Evolutionary conservation across 2,888 invertebrate species (phyloP).

Genomic region (Tillus elongatus): DNA sequence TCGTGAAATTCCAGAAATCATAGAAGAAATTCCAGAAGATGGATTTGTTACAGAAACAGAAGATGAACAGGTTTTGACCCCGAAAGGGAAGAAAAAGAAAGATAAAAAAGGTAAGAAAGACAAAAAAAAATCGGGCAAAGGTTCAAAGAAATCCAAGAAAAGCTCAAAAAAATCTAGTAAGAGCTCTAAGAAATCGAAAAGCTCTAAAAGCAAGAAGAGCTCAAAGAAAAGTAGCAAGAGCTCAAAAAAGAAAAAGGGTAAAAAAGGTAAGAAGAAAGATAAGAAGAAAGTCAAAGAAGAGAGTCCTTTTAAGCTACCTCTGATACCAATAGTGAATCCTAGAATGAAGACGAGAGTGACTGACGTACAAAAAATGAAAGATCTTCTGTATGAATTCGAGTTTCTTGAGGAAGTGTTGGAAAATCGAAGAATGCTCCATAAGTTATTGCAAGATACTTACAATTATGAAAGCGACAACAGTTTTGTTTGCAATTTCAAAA

Average conservation of each 20-base stretch:
- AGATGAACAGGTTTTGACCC: no score
- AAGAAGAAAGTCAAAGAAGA: background rate
- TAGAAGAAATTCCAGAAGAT: background rate
- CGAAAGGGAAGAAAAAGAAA: background rate
- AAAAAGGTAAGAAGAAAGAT: background rate
- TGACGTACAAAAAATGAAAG: background rate
- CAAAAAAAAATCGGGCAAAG: constrained; percentile 3
- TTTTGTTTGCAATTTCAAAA: background rate
- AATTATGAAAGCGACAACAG: background rate
- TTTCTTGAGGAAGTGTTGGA: constrained; percentile 3
- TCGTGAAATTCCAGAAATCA: no score
- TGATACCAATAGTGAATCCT: background rate
- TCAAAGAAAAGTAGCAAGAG: no score
- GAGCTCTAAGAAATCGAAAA: background rate
- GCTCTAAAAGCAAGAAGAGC: no score
- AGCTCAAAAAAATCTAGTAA: background rate
- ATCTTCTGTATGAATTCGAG: background rate
- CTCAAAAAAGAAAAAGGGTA: constrained; percentile 3
- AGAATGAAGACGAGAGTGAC: background rate
- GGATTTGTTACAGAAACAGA: background rate
- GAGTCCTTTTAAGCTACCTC: background rate
- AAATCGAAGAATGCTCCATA: background rate
- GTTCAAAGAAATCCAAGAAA: background rate
- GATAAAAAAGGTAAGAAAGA: background rate
- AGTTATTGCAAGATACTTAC: background rate